Evolutionary conservation across 53 echinoderm and acorn worm species (phyloP).

Genomic region (Paelopatides confundens): DNA sequence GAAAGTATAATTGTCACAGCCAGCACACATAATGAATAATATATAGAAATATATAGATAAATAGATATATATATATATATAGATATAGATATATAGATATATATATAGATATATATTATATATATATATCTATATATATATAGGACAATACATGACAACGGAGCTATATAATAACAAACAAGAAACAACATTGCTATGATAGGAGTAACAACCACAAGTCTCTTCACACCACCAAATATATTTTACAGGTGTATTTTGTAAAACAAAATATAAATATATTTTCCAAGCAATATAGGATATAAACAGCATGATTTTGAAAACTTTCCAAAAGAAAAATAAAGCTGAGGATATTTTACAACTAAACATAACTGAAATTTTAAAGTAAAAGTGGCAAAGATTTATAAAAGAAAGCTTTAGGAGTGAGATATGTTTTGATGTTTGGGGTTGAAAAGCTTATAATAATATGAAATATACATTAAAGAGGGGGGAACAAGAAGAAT

Average conservation of each 20-base stretch:
- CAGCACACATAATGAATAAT: neutral
- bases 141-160: neutral
- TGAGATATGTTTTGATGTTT: slow-evolving; percentile 12
- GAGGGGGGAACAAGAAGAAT: no score
- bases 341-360: neutral
- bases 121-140: no score
- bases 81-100: no score
- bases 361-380: neutral
- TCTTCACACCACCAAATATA: neutral
- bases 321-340: neutral
- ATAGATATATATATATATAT: no score
- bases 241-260: neutral
- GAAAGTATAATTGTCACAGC: neutral
- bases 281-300: neutral
- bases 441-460: slow-evolving; percentile 27
- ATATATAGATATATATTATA: no score
- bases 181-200: neutral
- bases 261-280: neutral
- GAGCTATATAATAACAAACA: neutral
- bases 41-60: no score
- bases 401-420: neutral
- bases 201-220: neutral
- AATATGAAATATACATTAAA: neutral
- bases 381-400: neutral
- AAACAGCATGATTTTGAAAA: neutral